Base-by-base conservation (phyloP, 2,797 vertebrate species). In the Schizopygopsis pylzovi region DNA sequence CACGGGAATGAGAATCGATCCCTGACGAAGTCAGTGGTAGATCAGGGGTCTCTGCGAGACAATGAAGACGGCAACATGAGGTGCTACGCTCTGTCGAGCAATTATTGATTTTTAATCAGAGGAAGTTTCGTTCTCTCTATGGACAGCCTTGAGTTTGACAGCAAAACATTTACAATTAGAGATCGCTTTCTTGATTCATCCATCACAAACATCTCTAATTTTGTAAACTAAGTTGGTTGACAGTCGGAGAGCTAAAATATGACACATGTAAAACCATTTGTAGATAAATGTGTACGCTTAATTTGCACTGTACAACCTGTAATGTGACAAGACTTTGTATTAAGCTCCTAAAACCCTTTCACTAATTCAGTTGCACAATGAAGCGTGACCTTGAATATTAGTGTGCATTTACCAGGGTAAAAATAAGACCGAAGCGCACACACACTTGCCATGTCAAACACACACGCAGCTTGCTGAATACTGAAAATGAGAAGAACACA, bases 71-170 rank as follows among this genome's bases (percentile, higher is more conserved):
- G 54, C 56, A 81, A 83, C 45, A 73, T 72, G 71, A 85, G 78
- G 47, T 45, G 56, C 56, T 76, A 79, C 25, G 77, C 70, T 68
- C 81, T 63, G 82, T 77, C 56, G 81, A 83, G 75, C 70, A 54
- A 85, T 81, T 83, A 87, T 68, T 78, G 85, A 82, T 75, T 80
- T 71, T 70, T 65, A 76, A 76, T 52, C 22, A 37, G 83, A 70
- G 37, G 28, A 81, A 71, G 52, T 82, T 83, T 78, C 47, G 16
- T 81, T 63, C 65, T 81, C 65, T 83, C 70, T 20, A 47, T 4
- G 52, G 56, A 83, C 82, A 78, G 79, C 61, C 47, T 8, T 79
- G 71, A 59, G 63, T 77, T 77, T 86, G 81, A 86, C 78, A 68
- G 73, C 33, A 81, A 67, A 47, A 63, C 71, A 43, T 82, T 82